Conservation (phyloP, 2,888 invertebrate genomes). For the Salticus scenicus region DNA sequence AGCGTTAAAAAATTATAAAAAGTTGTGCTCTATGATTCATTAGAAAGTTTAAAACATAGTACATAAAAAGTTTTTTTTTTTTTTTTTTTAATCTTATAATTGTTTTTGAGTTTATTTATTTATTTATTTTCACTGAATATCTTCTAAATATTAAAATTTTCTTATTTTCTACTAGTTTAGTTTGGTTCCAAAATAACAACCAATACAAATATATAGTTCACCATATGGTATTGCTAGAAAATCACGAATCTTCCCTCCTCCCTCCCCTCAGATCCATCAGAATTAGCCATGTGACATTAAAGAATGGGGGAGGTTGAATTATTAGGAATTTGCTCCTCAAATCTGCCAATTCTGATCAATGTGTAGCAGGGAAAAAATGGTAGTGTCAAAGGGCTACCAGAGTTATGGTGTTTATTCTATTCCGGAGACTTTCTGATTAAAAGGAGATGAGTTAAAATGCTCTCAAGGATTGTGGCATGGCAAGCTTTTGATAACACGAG, state of each 20-base stretch:
- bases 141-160: no score
- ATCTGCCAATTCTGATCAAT: constrained; percentile 43
- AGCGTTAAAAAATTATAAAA: no score
- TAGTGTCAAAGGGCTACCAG: constrained; percentile 12
- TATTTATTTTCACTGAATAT: no score
- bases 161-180: no score
- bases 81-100: no score
- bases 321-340: background rate
- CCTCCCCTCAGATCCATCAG: constrained; percentile 47
- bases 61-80: no score
- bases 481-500: background rate
- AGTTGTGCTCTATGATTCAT: no score
- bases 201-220: no score
- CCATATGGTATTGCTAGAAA: constrained; percentile 14
- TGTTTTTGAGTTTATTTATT: no score
- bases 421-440: background rate
- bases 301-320: background rate
- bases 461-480: background rate
- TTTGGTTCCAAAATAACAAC: no score
- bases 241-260: no score
- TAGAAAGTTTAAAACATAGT: no score
- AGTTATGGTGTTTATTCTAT: constrained; percentile 52
- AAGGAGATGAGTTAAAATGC: background rate
- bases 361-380: constrained; percentile 10
- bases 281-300: constrained; percentile 41